Percentiles rank a stretch among this genome's conserved stretches.
phyloP scores from a whole-genome alignment of 2,797 vertebrate species.

The Urophycis tenuis region DNA sequence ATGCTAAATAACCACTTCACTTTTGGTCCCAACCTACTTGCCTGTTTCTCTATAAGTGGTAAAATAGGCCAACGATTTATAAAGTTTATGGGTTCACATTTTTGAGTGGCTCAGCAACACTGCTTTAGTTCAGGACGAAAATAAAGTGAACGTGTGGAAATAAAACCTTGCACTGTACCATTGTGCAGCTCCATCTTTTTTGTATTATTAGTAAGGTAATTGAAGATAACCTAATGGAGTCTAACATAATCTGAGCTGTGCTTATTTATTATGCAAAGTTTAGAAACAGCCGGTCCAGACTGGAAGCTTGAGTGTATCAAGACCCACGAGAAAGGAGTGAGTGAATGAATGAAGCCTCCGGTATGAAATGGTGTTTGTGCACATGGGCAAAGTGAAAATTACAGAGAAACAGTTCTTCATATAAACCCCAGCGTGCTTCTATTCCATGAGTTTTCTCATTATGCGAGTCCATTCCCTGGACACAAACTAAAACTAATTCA shows the following conservation, averaged over 20 bases:
- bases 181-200: not conserved
- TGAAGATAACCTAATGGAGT: not conserved
- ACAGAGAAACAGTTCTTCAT: not conserved
- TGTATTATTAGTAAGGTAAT: not conserved
- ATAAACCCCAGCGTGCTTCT: slow-evolving; percentile 12
- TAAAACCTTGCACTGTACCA: not conserved
- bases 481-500: not conserved
- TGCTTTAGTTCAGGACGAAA: not conserved
- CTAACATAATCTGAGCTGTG: not conserved
- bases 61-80: slow-evolving; percentile 5
- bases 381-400: slow-evolving; percentile 1
- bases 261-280: not conserved
- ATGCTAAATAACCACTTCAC: not conserved
- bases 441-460: not conserved
- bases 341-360: not conserved
- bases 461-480: not conserved
- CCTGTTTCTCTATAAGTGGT: not conserved
- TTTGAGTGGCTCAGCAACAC: slow-evolving; percentile 5
- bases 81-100: not conserved
- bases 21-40: slow-evolving; percentile 7
- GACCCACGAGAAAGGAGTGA: not conserved
- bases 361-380: not conserved
- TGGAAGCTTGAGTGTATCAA: not conserved
- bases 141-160: not conserved
- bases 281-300: not conserved